phyloP scores from a whole-genome alignment of 2,113 vertebrate species.

The Limnothrissa miodon region DNA sequence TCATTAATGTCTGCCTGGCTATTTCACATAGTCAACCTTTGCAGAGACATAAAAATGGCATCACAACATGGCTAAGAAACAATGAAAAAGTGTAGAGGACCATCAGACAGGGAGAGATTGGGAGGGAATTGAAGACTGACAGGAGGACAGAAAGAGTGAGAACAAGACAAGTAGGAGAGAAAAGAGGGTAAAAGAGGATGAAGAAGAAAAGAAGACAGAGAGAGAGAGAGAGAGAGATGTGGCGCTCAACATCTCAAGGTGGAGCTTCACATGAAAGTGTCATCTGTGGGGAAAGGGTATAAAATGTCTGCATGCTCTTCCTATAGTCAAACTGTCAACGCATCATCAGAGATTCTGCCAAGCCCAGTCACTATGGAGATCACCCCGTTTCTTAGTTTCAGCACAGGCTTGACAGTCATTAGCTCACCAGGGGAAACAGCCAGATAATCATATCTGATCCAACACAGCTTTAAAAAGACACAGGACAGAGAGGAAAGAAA shows the following conservation, averaged over 20 bases:
- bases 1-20: slow-evolving; percentile 68
- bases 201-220: not conserved
- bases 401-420: slow-evolving; percentile 14
- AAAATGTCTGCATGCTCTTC: slow-evolving; percentile 22
- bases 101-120: not conserved
- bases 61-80: slow-evolving; percentile 46
- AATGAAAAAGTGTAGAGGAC: slow-evolving; percentile 42
- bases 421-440: not conserved
- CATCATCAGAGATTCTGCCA: slow-evolving; percentile 4
- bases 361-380: not conserved
- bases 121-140: not conserved
- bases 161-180: too few relatives aligned
- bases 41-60: slow-evolving; percentile 34
- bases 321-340: slow-evolving; percentile 31
- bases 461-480: not conserved
- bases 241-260: slow-evolving; percentile 39
- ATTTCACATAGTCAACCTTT: slow-evolving; percentile 60
- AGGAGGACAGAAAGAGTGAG: not conserved
- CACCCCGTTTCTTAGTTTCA: slow-evolving; percentile 18
- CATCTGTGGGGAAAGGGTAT: slow-evolving; percentile 14
- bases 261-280: slow-evolving; percentile 19
- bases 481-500: not conserved
- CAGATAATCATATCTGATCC: not conserved
- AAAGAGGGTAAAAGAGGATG: not conserved
- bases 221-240: slow-evolving; percentile 32